Percentiles rank a stretch among this genome's conserved stretches.
Evolutionary conservation across 2,888 invertebrate genomes (phyloP).

Genomic region (Microchrysa polita): DNA sequence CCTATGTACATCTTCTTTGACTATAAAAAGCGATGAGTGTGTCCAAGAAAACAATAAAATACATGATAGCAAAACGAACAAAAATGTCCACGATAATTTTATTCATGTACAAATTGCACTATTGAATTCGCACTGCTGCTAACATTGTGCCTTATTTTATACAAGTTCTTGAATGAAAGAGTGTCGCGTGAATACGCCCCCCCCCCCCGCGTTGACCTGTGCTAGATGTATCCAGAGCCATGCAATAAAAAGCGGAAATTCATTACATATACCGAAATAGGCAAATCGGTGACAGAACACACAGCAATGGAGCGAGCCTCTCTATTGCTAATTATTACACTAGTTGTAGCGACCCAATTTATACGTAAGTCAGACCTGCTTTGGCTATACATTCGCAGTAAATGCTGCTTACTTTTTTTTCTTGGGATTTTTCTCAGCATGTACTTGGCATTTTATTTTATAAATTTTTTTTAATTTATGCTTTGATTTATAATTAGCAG

Average conservation of each 20-base stretch:
- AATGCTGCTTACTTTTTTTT: slow-evolving; percentile 33
- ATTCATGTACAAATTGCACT: slow-evolving; percentile 24
- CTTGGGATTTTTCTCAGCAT: background rate
- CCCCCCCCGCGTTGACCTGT: too few relatives aligned
- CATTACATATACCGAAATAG: slow-evolving; percentile 2
- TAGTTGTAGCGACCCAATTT: slow-evolving; percentile 31
- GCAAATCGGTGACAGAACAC: slow-evolving; percentile 16
- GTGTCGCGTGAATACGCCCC: background rate
- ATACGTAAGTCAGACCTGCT: too few relatives aligned
- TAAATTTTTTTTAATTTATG: slow-evolving; percentile 28
- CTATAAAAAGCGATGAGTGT: too few relatives aligned
- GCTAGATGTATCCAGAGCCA: too few relatives aligned
- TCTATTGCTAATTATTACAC: background rate
- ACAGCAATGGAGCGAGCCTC: slow-evolving; percentile 7
- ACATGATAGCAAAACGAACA: background rate
- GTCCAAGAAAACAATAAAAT: background rate
- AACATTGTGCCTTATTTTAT: background rate
- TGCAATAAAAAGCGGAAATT: background rate
- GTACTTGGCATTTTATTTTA: slow-evolving; percentile 9
- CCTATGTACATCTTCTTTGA: too few relatives aligned
- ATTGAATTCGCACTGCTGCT: background rate
- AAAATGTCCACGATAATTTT: background rate
- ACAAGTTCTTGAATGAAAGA: slow-evolving; percentile 12
- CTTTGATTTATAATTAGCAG: slow-evolving; percentile 37
- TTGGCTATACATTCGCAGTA: background rate